Evolutionary conservation across 2,797 vertebrate species (phyloP).

Genomic region (Phalloptychus januarius): DNA sequence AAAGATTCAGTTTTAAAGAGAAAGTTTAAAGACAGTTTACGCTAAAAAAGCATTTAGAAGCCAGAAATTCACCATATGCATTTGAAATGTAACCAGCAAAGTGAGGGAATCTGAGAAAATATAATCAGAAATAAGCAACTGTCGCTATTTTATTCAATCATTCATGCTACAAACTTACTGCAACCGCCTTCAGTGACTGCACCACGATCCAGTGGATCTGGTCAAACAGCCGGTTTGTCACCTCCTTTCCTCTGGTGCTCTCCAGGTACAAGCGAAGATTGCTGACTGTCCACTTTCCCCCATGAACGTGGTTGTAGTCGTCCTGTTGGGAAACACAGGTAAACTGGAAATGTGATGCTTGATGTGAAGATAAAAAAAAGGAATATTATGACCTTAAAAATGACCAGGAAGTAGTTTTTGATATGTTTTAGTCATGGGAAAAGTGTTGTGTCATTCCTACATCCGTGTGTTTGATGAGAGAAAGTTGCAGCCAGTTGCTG

Average conservation of each 20-base stretch:
- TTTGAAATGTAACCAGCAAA: not conserved
- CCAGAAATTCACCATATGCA: not conserved
- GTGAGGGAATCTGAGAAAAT: not conserved
- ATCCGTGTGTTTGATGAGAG: not conserved
- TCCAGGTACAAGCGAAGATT: conserved; percentile 95
- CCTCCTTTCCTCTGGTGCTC: conserved; percentile 94
- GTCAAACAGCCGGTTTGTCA: conserved; percentile 93
- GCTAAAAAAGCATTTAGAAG: not conserved
- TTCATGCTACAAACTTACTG: conserved; percentile 81
- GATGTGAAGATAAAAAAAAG: not conserved
- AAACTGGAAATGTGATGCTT: conserved; percentile 4
- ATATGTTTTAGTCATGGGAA: not conserved
- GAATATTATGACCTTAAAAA: not conserved
- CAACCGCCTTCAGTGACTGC: conserved; percentile 95
- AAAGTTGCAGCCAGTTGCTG: not conserved
- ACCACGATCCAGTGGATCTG: conserved; percentile 99
- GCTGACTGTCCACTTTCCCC: conserved; percentile 97
- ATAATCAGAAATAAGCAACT: not conserved
- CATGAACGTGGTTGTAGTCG: conserved; percentile 98
- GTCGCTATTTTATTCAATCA: not conserved
- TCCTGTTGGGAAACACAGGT: conserved; percentile 79
- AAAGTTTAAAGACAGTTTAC: not conserved
- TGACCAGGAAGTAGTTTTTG: not conserved
- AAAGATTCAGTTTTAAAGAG: not conserved
- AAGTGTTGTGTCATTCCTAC: not conserved